Conservation (phyloP, 2,797 vertebrate genomes). For the Gephyroberyx darwinii region DNA sequence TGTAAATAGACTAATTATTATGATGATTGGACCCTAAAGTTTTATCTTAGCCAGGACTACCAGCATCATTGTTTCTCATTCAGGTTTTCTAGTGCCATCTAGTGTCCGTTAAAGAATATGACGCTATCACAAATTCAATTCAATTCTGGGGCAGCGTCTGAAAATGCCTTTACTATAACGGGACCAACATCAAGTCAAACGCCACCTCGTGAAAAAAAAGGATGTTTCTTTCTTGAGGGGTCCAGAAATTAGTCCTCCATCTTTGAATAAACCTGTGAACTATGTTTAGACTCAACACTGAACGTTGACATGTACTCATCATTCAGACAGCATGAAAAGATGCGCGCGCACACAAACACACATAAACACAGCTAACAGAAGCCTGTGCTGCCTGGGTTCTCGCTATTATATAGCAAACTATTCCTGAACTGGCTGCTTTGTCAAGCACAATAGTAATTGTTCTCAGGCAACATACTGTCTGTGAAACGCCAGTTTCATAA, state of each 20-base stretch:
- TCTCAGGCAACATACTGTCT: constrained; percentile 45
- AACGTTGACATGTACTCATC: too few species aligned
- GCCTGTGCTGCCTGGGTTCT: neutral
- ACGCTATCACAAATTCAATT: neutral
- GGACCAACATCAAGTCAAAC: too few species aligned
- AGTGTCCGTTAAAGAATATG: constrained; percentile 42
- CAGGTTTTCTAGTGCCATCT: constrained; percentile 63
- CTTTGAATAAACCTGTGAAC: too few species aligned
- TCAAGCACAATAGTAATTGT: constrained; percentile 68
- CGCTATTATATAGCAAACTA: constrained; percentile 53
- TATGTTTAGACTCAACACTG: too few species aligned
- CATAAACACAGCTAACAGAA: neutral
- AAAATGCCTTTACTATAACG: too few species aligned
- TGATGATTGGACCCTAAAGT: neutral
- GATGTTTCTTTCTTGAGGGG: too few species aligned
- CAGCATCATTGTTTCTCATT: neutral
- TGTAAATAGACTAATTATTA: too few species aligned
- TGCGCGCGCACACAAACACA: constrained; percentile 37
- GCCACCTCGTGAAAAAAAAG: too few species aligned
- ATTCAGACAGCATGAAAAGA: constrained; percentile 36
- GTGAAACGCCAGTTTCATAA: constrained; percentile 17
- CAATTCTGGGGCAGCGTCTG: neutral
- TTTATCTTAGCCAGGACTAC: neutral
- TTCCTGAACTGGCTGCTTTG: constrained; percentile 76
- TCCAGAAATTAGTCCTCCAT: too few species aligned